Evolutionary conservation across 2,888 invertebrate species (phyloP), one percentile per base, ranked within the genome.

Genomic region (Augochlorella aurata): DNA sequence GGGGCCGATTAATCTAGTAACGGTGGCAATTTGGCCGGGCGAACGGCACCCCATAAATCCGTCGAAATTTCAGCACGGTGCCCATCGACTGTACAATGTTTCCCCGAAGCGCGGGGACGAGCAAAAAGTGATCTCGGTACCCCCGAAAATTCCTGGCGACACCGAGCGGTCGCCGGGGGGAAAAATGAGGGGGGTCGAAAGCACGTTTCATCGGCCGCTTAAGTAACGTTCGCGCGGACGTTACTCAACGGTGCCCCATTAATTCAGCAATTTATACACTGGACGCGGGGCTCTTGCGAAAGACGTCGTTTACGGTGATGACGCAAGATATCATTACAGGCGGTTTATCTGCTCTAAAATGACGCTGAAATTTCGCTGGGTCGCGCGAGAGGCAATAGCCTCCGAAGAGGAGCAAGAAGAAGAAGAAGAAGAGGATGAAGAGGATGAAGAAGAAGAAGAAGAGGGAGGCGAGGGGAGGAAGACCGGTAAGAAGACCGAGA

Each of bases 281-380:
- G 75, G 47, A 74, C 77, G 38, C 38, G 73, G 58, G 54, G 58
- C 58, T 14, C 66, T 80, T 76, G 84, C 76, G 77, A 84, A 70
- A 86, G 79, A 77, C 84, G 77, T 79, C 82, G 76, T 86, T 50
- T 84, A 86, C 71, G 29, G 52, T 70, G 67, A 72, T 85, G 87
- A 87, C 82, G 87, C 78, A 87, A 86, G 86, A 84, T 86, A 86
- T 86, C 85, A 87, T 86, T 86, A 87, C 38, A 71, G 77, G 77
- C 75, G 77, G 85, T 84, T 87, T 81, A 77, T 84, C 87, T 77
- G 79, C 63, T 61, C 75, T 81, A 75, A 82, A 81, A 82, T 65
- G 80, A 81, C 67, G 81, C 63, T 79, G 79, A 84, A 82, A 84
- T 84, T 86, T 78, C 81, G 67, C 81, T 69, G 45, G 66, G 63